These are phyloP conservation scores for Aselliscus stoliczkanus DNA, from an alignment of 2,797 vertebrate genomes.

Conservation along the genomic window DNA sequence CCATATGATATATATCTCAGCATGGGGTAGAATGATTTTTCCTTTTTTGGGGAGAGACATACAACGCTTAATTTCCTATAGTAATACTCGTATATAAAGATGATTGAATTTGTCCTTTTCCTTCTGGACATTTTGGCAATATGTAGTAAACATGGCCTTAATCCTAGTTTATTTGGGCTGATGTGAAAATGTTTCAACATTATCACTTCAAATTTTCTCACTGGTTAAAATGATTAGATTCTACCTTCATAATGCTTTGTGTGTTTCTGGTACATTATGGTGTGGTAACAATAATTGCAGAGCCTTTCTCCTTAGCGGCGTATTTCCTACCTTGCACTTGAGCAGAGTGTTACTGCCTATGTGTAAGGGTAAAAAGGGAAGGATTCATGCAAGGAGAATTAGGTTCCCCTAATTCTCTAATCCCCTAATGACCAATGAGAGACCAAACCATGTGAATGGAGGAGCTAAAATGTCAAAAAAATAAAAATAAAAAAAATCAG, in stretches of 20 bases:
- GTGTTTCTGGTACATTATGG: background rate
- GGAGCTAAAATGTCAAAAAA: background rate
- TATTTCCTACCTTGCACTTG: background rate
- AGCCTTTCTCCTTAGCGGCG: background rate
- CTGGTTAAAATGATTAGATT: background rate
- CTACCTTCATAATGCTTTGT: background rate
- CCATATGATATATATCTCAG: background rate
- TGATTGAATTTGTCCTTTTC: constrained; percentile 24
- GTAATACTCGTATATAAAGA: background rate
- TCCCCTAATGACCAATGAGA: background rate
- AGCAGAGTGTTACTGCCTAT: background rate
- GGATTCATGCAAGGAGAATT: background rate
- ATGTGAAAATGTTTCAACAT: background rate
- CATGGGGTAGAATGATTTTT: background rate
- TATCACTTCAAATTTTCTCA: constrained; percentile 13
- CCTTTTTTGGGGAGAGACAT: no score
- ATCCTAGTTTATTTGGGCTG: background rate
- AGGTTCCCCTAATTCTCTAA: no score
- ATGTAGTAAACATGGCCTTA: background rate
- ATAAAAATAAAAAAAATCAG: background rate
- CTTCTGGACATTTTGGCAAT: background rate
- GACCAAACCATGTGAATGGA: background rate
- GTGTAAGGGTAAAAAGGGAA: background rate
- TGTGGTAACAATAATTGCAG: background rate
- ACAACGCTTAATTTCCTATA: background rate